Conservation (phyloP, 2,888 invertebrate species). For the Caenorhabditis sp. region DNA sequence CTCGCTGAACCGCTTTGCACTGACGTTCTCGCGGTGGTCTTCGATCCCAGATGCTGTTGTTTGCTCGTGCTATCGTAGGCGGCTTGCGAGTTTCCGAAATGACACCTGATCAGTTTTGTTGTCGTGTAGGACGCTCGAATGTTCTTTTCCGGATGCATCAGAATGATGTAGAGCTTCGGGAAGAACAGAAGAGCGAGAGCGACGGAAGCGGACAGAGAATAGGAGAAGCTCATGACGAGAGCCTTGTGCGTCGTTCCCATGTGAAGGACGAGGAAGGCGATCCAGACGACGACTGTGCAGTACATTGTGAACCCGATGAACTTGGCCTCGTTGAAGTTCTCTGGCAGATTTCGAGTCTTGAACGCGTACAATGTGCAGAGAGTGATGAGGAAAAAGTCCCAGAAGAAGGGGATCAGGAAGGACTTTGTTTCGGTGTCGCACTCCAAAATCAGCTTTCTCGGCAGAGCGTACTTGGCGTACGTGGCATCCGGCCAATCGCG, state of each 20-base stretch:
- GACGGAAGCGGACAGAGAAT: slow-evolving; percentile 63
- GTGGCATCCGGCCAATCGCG: slow-evolving; percentile 81
- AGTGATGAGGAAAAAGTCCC: slow-evolving; percentile 85
- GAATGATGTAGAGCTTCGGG: slow-evolving; percentile 87
- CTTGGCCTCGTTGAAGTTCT: slow-evolving; percentile 92
- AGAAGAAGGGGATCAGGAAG: slow-evolving; percentile 89
- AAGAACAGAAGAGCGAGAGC: slow-evolving; percentile 85
- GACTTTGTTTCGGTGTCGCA: slow-evolving; percentile 81
- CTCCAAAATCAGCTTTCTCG: slow-evolving; percentile 80
- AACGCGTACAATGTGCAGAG: slow-evolving; percentile 96
- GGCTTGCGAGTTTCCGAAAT: slow-evolving; percentile 76
- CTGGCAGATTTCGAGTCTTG: slow-evolving; percentile 95
- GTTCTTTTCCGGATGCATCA: slow-evolving; percentile 86
- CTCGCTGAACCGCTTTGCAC: slow-evolving; percentile 74
- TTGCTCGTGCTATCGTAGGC: slow-evolving; percentile 75
- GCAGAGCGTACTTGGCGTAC: slow-evolving; percentile 61
- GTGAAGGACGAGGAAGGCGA: slow-evolving; percentile 96
- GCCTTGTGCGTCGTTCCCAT: slow-evolving; percentile 85
- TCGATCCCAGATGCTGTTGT: slow-evolving; percentile 71
- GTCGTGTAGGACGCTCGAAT: slow-evolving; percentile 86
- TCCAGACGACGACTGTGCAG: slow-evolving; percentile 84
- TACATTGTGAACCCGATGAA: slow-evolving; percentile 90
- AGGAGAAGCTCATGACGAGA: slow-evolving; percentile 84
- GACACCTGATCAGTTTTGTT: slow-evolving; percentile 83
- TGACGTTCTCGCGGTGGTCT: slow-evolving; percentile 72